Evolutionary conservation across 2,113 vertebrate species (phyloP).

Genomic region (Parotia lawesii): DNA sequence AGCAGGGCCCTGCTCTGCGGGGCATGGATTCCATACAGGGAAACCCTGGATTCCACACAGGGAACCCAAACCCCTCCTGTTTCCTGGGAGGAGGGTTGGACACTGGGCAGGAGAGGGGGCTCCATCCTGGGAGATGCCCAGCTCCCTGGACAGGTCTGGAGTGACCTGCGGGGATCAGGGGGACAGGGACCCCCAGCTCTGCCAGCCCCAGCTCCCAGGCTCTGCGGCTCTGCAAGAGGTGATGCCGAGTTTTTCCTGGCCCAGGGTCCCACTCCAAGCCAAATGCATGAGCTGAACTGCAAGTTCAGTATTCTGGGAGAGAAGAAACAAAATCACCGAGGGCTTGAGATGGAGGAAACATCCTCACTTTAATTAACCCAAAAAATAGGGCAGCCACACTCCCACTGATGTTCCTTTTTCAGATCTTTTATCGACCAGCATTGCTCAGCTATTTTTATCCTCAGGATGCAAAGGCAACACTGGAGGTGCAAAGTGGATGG

Average conservation of each 20-base stretch:
- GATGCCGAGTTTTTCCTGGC: rapidly evolving
- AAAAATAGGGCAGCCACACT: conserved; percentile 19
- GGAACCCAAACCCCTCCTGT: rapidly evolving
- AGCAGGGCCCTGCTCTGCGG: neutral
- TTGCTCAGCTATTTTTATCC: neutral
- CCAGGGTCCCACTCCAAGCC: rapidly evolving
- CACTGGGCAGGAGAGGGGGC: neutral
- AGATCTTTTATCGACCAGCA: neutral
- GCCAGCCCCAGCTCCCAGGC: neutral
- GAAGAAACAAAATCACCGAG: neutral
- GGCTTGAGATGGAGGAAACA: neutral
- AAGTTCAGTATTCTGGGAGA: neutral
- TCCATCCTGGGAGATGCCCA: neutral
- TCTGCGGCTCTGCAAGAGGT: rapidly evolving
- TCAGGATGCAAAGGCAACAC: neutral
- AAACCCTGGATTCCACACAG: rapidly evolving
- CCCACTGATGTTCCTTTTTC: neutral
- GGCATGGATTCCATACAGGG: rapidly evolving
- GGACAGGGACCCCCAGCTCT: neutral
- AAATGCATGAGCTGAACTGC: rapidly evolving
- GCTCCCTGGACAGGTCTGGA: rapidly evolving
- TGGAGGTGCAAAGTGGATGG: conserved; percentile 30
- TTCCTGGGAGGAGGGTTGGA: rapidly evolving
- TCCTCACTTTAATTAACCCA: neutral
- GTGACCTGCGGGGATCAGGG: rapidly evolving